Conservation (phyloP, 2,888 invertebrate species). For the Calephelis perditalis region DNA sequence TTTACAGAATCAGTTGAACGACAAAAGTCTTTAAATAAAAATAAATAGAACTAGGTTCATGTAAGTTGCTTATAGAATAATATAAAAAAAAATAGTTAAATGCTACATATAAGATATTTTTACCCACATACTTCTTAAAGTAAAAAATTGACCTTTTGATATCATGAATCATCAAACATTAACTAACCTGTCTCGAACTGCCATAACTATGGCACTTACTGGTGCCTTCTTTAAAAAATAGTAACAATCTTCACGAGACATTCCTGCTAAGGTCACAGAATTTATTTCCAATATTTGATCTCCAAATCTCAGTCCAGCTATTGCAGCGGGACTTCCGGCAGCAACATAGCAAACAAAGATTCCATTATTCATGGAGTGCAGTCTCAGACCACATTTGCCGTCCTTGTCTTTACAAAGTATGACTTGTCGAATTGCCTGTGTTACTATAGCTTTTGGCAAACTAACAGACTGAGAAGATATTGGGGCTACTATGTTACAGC, state of each 20-base stretch:
- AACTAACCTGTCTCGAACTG: conserved; percentile 88
- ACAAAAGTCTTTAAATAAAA: too few species aligned
- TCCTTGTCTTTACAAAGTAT: conserved; percentile 89
- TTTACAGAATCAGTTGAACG: too few species aligned
- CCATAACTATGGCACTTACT: conserved; percentile 86
- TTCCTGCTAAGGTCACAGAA: conserved; percentile 88
- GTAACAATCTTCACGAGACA: conserved; percentile 90
- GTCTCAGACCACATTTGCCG: conserved; percentile 89
- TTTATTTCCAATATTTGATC: conserved; percentile 95
- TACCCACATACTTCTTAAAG: too few species aligned
- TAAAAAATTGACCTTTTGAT: too few species aligned
- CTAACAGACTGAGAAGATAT: conserved; percentile 86
- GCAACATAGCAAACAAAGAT: conserved; percentile 92
- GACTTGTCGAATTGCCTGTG: conserved; percentile 89
- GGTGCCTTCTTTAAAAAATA: conserved; percentile 85
- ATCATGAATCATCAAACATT: too few species aligned
- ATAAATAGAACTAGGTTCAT: too few species aligned
- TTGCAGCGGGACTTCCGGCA: conserved; percentile 88
- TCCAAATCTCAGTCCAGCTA: conserved; percentile 92
- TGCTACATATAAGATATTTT: too few species aligned
- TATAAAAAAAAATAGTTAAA: too few species aligned
- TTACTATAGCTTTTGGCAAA: conserved; percentile 87
- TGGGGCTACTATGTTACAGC: conserved; percentile 84
- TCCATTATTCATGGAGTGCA: conserved; percentile 90
- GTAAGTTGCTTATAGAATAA: too few species aligned